These are phyloP conservation scores for Coptodon bakossiorum DNA, from an alignment of 2,113 vertebrate species.

Conservation along the genomic window DNA sequence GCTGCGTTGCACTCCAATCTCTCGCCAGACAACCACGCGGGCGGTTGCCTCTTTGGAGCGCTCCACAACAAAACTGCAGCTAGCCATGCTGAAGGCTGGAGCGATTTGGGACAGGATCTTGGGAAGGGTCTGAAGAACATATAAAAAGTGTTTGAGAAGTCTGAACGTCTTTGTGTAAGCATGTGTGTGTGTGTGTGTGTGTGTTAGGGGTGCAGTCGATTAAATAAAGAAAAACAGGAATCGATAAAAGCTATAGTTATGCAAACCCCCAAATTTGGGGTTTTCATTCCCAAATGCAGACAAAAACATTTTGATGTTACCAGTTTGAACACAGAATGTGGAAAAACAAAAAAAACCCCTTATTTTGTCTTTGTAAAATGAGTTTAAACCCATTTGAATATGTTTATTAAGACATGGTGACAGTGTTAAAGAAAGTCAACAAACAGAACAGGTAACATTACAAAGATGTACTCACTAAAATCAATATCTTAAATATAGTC, in stretches of 20 bases:
- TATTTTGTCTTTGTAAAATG: background rate
- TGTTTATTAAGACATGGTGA: background rate
- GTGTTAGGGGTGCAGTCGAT: background rate
- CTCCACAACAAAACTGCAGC: conserved; percentile 98
- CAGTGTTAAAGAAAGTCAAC: background rate
- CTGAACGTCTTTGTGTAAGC: background rate
- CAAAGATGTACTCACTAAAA: background rate
- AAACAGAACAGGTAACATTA: background rate
- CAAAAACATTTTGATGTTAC: background rate
- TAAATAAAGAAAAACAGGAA: background rate
- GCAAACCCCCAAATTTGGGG: background rate
- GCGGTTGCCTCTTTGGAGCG: conserved; percentile 97
- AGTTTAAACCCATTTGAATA: background rate
- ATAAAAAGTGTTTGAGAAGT: background rate
- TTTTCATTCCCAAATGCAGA: background rate
- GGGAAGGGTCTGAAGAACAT: conserved; percentile 79
- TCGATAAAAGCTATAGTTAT: background rate
- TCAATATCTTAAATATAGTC: background rate
- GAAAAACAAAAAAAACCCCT: accelerated
- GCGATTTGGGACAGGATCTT: conserved; percentile 93
- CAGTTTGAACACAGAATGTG: background rate
- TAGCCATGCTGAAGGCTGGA: conserved; percentile 92
- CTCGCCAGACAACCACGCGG: conserved; percentile 95
- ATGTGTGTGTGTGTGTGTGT: background rate
- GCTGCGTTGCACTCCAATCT: conserved; percentile 93